Base-by-base conservation (phyloP, 1,140 invertebrate species). In the Lutraria rhynchaena region DNA sequence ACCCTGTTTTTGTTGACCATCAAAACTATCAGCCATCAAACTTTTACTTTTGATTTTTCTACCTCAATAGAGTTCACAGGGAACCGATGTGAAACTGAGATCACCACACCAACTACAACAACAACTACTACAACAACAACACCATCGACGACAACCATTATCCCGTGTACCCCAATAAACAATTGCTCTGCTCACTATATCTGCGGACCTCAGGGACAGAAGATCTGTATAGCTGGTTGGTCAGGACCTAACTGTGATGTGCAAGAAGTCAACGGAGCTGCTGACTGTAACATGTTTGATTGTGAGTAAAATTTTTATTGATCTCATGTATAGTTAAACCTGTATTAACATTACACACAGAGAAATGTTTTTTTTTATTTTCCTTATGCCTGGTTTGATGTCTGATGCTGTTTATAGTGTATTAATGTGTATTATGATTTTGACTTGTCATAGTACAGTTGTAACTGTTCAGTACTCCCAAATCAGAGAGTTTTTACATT, bases 261-360 rank as follows among this genome's bases (percentile, higher is more conserved):
- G 19, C 49, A 37, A 0, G 67, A 55, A 19, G 22, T 63, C 15
- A 51, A 58, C 27, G 35, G 63, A 27, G 11, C 3, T 58, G 63
- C 76, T 22, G 76, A 80, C 53, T 80, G 76, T 67, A 55, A 80
- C 31, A 60, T 80, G 9, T 80, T 69, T 60, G 65, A 80, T 22
- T n/a, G 76, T 80, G 24, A 69, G 63, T 65, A 27, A 2, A n/a
- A n/a, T n/a, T n/a, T n/a, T n/a, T n/a, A n/a, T n/a, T n/a, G 17
- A 57, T 57, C n/a, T 57, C 27, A 29, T 4, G 19, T 57, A 4
- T 41, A 41, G 5, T 7, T 41, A 41, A 7, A 7, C 15, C 5
- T 41, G 5, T 7, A 7, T 41, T 5, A 7, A 7, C 37, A 41
- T 15, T 41, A 15, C 37, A 41, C 15, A 7, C 37, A 41, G 15